Percentiles rank a stretch among this genome's conserved stretches.
Conservation (phyloP, 2,113 vertebrate genomes). For the Girardinichthys multiradiatus region DNA sequence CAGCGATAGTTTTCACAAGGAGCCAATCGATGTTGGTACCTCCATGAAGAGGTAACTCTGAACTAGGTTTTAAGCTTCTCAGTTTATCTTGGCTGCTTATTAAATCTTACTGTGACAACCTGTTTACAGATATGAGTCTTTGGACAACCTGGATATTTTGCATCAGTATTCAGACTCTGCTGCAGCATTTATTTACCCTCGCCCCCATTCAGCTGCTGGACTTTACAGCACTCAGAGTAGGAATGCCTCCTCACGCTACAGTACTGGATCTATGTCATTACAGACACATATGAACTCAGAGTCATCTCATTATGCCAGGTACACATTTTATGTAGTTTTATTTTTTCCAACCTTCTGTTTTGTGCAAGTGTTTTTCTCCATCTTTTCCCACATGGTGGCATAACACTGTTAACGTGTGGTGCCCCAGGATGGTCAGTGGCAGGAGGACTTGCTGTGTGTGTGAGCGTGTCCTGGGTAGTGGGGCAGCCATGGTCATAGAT, state of each 20-base stretch:
- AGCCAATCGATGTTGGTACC: slow-evolving; percentile 77
- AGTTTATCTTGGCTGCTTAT: not conserved
- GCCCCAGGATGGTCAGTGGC: slow-evolving; percentile 90
- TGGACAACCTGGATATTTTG: slow-evolving; percentile 87
- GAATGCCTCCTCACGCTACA: slow-evolving; percentile 59
- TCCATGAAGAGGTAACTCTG: slow-evolving; percentile 84
- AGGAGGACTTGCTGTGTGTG: slow-evolving; percentile 91
- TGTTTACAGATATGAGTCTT: slow-evolving; percentile 87
- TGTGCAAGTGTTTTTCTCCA: not conserved
- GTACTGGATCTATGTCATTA: slow-evolving; percentile 36
- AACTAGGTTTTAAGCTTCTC: not conserved
- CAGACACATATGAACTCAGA: slow-evolving; percentile 25
- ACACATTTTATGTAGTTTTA: not conserved
- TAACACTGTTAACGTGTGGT: slow-evolving; percentile 57
- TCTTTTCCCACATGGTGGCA: slow-evolving; percentile 2
- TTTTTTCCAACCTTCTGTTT: not conserved
- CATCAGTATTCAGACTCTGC: slow-evolving; percentile 54
- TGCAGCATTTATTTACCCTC: slow-evolving; percentile 61
- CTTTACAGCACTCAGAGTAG: slow-evolving; percentile 75
- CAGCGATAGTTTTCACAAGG: slow-evolving; percentile 85
- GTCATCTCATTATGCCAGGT: slow-evolving; percentile 80
- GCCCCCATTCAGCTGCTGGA: slow-evolving; percentile 68
- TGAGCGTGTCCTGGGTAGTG: slow-evolving; percentile 90
- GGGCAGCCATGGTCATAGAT: slow-evolving; percentile 95
- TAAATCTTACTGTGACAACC: not conserved